Evolutionary conservation across 2,113 vertebrate species (phyloP), one percentile per base, ranked within the genome.

Genomic region (Clarias macrocephalus): DNA sequence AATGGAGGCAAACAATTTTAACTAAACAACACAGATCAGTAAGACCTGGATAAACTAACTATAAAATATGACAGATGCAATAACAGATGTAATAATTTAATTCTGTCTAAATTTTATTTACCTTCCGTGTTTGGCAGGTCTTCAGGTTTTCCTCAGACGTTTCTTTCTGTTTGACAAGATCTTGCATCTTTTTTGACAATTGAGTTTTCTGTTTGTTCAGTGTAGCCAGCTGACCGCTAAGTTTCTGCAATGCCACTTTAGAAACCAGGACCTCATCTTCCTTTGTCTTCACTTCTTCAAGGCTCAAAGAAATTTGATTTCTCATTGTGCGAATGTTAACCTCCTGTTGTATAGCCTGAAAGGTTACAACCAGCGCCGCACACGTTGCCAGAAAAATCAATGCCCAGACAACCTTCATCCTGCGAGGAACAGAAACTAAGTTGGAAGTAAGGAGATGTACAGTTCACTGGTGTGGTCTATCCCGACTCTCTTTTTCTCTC

Each of bases 111-210:
- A 4, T 13, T 37, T 54, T 30, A 3, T 76, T 15, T 91, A 87
- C 95, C 95, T 92, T 94, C 3, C 91, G 84, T 0, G 5, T 33
- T 28, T 84, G 79, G 66, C 95, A 95, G 19, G 65, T 79, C 83
- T 80, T 0, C 52, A 95, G n/a, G n/a, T 0, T 19, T 10, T n/a
- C 30, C 0, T 25, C 83, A 2, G 16, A 0, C 0, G 42, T 79
- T 10, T 1, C 0, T 5, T 6, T 13, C 7, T 2, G 68, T 65
- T 1, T 90, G 15, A 0, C 0, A 37, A n/a, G 0, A 0, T 65
- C 52, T 0, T 0, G 0, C 37, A 91, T 91, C 56, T 68, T 88
- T 7, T 52, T 68, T 21, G 18, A 86, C 81, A 94, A 37, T 3
- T 86, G 48, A 0, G 85, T 85, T 3, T 86, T 23, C 23, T 90